Evolutionary conservation across 2,888 invertebrate species (phyloP).

Genomic region (Rhorus exstirpatorius): DNA sequence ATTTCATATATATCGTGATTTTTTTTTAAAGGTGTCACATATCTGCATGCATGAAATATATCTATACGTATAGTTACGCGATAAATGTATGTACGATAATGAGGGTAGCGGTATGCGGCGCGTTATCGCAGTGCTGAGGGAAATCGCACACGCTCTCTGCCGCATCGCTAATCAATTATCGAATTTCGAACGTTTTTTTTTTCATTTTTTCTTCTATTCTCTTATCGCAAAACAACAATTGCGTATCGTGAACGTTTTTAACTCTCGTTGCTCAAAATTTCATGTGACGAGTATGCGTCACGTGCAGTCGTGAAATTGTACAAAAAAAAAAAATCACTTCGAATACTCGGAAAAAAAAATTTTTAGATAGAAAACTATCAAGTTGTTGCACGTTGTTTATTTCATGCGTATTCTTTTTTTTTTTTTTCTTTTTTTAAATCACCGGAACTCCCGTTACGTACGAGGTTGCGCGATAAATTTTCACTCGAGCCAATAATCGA

Average conservation of each 20-base stretch:
- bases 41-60: slow-evolving; percentile 63
- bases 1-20: background rate
- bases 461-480: slow-evolving; percentile 27
- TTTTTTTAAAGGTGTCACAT: slow-evolving; percentile 30
- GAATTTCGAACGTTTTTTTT: slow-evolving; percentile 33
- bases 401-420: background rate
- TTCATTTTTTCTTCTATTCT: slow-evolving; percentile 10
- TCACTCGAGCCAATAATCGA: slow-evolving; percentile 51
- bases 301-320: slow-evolving; percentile 17
- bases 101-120: slow-evolving; percentile 36
- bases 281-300: slow-evolving; percentile 10
- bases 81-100: slow-evolving; percentile 34
- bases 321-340: slow-evolving; percentile 5
- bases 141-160: slow-evolving; percentile 31
- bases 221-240: slow-evolving; percentile 9
- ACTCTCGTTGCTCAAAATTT: background rate
- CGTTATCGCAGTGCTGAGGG: slow-evolving; percentile 11
- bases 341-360: background rate
- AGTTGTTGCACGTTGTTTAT: background rate
- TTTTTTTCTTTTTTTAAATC: background rate
- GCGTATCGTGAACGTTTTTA: background rate
- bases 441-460: background rate
- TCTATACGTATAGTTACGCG: background rate
- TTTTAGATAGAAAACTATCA: background rate
- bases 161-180: slow-evolving; percentile 49